Percentiles rank a stretch among this genome's conserved stretches.
phyloP scores from a whole-genome alignment of 2,888 invertebrate genomes.

The Cactoblastis cactorum region DNA sequence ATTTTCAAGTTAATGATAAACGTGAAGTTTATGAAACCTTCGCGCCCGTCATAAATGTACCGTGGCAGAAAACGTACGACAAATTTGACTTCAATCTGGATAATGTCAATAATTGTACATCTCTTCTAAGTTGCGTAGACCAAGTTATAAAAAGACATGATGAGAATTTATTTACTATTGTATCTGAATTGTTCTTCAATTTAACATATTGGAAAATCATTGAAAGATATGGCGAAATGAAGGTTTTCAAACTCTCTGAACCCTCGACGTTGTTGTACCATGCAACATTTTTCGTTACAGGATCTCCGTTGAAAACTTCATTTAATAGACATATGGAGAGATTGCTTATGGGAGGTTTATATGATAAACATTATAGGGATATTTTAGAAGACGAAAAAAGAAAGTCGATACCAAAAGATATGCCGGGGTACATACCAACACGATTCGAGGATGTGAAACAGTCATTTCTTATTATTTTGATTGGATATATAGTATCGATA shows the following conservation, averaged over 20 bases:
- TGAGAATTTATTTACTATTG: not conserved
- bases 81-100: not conserved
- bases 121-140: not conserved
- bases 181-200: conserved; percentile 1
- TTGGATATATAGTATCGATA: not conserved
- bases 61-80: not conserved
- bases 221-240: not conserved
- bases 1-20: not conserved
- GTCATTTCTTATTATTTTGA: not conserved
- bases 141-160: not conserved
- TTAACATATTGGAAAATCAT: not conserved
- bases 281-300: not conserved
- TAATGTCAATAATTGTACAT: not conserved
- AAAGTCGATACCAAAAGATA: not conserved
- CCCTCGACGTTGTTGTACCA: not conserved
- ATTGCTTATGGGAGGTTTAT: not conserved
- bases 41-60: not conserved
- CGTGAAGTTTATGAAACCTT: not conserved
- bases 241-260: not conserved
- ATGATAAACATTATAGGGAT: not conserved
- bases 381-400: not conserved
- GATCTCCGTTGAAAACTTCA: not conserved
- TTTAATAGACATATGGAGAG: not conserved
- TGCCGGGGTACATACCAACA: not conserved
- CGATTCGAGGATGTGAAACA: not conserved